A percentile compares a stretch with the other conserved stretches of the same genome.
These are phyloP conservation scores for Leptopilina clavipes DNA, from an alignment of 1,140 invertebrate species.

Conservation along the genomic window DNA sequence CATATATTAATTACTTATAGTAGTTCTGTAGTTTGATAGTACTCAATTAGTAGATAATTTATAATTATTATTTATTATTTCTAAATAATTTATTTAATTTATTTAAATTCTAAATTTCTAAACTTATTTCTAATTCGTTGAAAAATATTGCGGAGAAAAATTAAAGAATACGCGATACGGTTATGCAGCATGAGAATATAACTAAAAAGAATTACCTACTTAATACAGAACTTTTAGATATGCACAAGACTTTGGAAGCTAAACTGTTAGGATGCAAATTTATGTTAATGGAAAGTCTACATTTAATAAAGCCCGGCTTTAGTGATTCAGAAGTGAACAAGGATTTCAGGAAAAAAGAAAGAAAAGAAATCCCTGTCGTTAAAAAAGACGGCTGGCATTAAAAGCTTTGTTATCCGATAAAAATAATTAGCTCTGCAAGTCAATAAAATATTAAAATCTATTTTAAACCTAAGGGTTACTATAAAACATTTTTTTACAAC, in stretches of 20 bases:
- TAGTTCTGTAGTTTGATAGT: too few relatives aligned
- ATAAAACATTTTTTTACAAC: too few relatives aligned
- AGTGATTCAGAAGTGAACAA: neutral
- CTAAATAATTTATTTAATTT: too few relatives aligned
- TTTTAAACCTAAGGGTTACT: too few relatives aligned
- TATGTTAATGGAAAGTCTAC: slow-evolving; percentile 30
- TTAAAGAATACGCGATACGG: neutral
- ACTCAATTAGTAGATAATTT: too few relatives aligned
- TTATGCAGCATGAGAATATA: neutral
- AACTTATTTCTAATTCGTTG: too few relatives aligned
- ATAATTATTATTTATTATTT: too few relatives aligned
- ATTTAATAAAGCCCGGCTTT: slow-evolving; percentile 1
- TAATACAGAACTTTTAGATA: neutral
- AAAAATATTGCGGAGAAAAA: neutral
- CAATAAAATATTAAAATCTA: neutral
- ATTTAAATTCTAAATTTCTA: too few relatives aligned
- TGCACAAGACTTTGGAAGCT: neutral
- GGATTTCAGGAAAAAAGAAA: neutral
- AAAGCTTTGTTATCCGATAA: neutral
- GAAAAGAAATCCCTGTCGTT: too few relatives aligned
- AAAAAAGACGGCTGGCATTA: neutral
- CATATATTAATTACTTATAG: too few relatives aligned
- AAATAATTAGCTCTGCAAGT: neutral
- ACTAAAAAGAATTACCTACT: neutral
- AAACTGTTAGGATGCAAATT: slow-evolving; percentile 20